phyloP scores from a whole-genome alignment of 2,888 invertebrate species.

The Blastobasis lacticolella region DNA sequence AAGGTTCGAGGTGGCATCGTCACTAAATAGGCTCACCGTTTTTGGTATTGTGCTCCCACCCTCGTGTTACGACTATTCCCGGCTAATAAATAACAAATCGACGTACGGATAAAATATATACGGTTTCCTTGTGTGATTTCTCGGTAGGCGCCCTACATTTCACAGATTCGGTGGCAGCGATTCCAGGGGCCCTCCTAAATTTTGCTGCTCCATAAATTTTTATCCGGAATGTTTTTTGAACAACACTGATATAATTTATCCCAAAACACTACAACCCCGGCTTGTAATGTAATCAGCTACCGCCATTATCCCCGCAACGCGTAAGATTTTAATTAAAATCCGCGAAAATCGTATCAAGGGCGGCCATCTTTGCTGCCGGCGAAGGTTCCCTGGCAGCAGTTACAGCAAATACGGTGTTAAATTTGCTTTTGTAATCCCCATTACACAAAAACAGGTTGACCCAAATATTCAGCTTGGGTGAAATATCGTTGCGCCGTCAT shows the following conservation, averaged over 20 bases:
- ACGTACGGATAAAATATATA: slow-evolving; percentile 68
- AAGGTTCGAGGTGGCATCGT: slow-evolving; percentile 54
- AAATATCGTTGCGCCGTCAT: slow-evolving; percentile 66
- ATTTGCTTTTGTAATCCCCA: slow-evolving; percentile 67
- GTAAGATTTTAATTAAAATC: slow-evolving; percentile 71
- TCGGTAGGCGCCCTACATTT: slow-evolving; percentile 23
- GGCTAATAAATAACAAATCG: slow-evolving; percentile 73
- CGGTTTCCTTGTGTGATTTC: slow-evolving; percentile 59
- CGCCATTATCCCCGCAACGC: slow-evolving; percentile 49
- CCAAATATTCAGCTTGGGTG: slow-evolving; percentile 64
- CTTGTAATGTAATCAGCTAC: slow-evolving; percentile 42
- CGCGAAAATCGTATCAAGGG: slow-evolving; percentile 56
- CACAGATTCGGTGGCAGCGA: slow-evolving; percentile 34
- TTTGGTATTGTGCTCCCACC: slow-evolving; percentile 61
- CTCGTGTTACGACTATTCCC: slow-evolving; percentile 67
- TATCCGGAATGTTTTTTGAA: not conserved
- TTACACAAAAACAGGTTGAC: slow-evolving; percentile 72
- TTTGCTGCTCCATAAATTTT: not conserved
- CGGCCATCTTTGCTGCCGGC: slow-evolving; percentile 56
- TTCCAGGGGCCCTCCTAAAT: not conserved
- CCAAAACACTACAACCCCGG: slow-evolving; percentile 27
- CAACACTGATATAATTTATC: not conserved
- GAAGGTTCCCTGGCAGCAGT: slow-evolving; percentile 57
- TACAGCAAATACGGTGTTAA: slow-evolving; percentile 65
- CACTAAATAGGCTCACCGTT: slow-evolving; percentile 67